phyloP scores from a whole-genome alignment of 2,113 vertebrate genomes.

The Cyanoramphus novaezelandiae region DNA sequence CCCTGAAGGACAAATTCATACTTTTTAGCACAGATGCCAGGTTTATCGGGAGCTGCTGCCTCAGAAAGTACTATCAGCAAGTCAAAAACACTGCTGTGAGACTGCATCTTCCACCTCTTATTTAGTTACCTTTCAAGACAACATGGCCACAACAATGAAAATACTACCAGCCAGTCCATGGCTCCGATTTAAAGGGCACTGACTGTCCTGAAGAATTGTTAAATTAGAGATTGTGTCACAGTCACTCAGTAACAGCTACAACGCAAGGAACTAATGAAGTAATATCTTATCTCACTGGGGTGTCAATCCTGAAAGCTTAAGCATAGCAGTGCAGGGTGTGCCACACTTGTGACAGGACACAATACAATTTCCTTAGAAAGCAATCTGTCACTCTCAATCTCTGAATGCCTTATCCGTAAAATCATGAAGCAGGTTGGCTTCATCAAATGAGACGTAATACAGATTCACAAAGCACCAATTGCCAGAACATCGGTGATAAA shows the following conservation, averaged over 20 bases:
- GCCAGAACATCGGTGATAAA: neutral
- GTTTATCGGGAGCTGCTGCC: neutral
- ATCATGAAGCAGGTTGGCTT: neutral
- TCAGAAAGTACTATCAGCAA: neutral
- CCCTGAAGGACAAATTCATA: neutral
- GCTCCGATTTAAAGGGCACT: neutral
- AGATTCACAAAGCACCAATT: neutral
- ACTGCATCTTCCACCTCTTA: neutral
- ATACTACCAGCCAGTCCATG: neutral
- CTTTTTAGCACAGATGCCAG: neutral
- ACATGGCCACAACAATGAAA: neutral
- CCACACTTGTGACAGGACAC: neutral
- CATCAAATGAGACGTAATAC: fast-evolving
- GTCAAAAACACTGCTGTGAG: neutral
- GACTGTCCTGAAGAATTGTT: neutral
- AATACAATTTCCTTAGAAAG: neutral
- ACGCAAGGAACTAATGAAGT: neutral
- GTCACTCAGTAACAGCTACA: neutral
- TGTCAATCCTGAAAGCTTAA: neutral
- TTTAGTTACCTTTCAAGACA: neutral
- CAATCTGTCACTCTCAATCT: neutral
- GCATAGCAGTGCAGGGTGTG: neutral
- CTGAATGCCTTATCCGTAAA: neutral
- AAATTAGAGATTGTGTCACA: neutral
- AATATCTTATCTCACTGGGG: neutral